Percentiles rank a stretch among this genome's conserved stretches.
phyloP scores from a whole-genome alignment of 2,888 invertebrate species.

The Hydropsyche betteni region DNA sequence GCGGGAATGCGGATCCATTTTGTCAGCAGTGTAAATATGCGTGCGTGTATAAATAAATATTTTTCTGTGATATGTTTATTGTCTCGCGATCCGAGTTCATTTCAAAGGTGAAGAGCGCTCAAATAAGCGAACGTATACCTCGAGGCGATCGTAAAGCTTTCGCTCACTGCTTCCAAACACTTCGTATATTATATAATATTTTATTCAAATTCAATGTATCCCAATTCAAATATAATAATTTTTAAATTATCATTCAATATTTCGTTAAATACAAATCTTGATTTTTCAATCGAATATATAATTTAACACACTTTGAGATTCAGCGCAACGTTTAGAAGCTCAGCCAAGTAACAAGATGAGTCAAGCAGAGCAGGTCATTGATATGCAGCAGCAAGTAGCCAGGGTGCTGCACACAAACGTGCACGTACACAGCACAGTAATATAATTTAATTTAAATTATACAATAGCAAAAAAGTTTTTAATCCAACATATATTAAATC shows the following conservation, averaged over 20 bases:
- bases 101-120: constrained; percentile 22
- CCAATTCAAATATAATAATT: no score
- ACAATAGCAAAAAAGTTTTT: background rate
- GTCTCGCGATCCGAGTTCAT: constrained; percentile 22
- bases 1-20: no score
- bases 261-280: no score
- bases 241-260: no score
- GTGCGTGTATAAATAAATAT: constrained; percentile 2
- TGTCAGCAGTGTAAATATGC: no score
- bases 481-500: no score
- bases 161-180: constrained; percentile 9
- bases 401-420: constrained; percentile 10
- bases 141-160: constrained; percentile 31
- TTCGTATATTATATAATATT: constrained; percentile 1
- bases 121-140: constrained; percentile 28
- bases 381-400: constrained; percentile 31
- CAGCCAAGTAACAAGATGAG: constrained; percentile 32
- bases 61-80: constrained; percentile 25
- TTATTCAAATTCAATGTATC: no score
- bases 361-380: constrained; percentile 33
- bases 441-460: background rate
- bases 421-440: constrained; percentile 12
- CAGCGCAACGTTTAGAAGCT: constrained; percentile 25
- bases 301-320: background rate
- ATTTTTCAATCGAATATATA: no score